Evolutionary conservation across 2,113 vertebrate species (phyloP).

Genomic region (Trogon surrucura): DNA sequence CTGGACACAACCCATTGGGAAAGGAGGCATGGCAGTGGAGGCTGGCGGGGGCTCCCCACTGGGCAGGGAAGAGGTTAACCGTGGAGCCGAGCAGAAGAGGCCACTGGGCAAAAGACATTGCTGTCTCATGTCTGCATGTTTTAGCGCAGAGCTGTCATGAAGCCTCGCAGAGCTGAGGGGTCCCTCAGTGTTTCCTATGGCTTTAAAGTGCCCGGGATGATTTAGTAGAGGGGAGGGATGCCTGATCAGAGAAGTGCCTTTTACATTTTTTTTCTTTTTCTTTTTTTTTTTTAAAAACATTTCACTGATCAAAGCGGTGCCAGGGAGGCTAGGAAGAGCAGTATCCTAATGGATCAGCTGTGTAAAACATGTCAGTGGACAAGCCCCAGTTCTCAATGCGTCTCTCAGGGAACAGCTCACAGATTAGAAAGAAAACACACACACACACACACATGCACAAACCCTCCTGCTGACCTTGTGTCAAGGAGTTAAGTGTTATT

Average conservation of each 20-base stretch:
- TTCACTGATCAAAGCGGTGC: slow-evolving; percentile 63
- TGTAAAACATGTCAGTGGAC: slow-evolving; percentile 74
- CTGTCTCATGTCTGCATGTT: slow-evolving; percentile 52
- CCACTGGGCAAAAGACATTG: background rate
- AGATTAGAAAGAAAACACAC: slow-evolving; percentile 48
- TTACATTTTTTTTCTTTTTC: background rate
- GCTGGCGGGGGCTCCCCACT: rapidly evolving
- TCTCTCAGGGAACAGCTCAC: slow-evolving; percentile 40
- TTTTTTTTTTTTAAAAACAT: background rate
- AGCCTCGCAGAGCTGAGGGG: slow-evolving; percentile 51
- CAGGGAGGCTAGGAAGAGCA: slow-evolving; percentile 52
- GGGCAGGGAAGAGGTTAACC: slow-evolving; percentile 50
- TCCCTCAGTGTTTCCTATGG: slow-evolving; percentile 42
- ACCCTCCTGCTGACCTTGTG: slow-evolving; percentile 53
- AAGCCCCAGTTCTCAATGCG: slow-evolving; percentile 58
- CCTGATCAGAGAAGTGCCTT: slow-evolving; percentile 68
- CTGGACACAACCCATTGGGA: background rate
- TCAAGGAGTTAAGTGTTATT: slow-evolving; percentile 72
- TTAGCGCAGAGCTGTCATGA: slow-evolving; percentile 50
- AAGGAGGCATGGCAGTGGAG: background rate
- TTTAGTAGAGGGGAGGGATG: slow-evolving; percentile 70
- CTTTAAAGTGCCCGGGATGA: slow-evolving; percentile 60
- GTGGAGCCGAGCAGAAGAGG: background rate
- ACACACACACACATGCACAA: background rate
- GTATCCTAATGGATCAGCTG: slow-evolving; percentile 64